Evolutionary conservation across 2,888 invertebrate species (phyloP), one percentile per base, ranked within the genome.

Genomic region (Cosmopolites sordidus): DNA sequence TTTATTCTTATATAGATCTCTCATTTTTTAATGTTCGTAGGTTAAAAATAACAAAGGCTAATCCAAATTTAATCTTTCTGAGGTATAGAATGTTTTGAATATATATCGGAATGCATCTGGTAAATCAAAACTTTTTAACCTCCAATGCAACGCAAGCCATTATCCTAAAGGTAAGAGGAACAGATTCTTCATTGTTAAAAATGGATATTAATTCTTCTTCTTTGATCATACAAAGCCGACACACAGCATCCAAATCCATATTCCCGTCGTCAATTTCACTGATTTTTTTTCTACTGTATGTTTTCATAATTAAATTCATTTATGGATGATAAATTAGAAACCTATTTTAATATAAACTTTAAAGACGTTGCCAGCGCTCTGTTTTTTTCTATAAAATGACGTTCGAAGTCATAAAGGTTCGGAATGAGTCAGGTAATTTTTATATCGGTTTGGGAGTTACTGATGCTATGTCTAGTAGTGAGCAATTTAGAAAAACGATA

Each of bases 101-200:
- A n/a, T n/a, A n/a, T n/a, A n/a, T n/a, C n/a, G n/a, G n/a, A n/a
- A n/a, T n/a, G n/a, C n/a, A n/a, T n/a, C n/a, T n/a, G n/a, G n/a
- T n/a, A n/a, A n/a, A 5, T 4, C 12, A 27, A 42, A 18, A 48
- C 33, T 8, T 30, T n/a, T 73, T 74, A n/a, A 86, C 87, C 81
- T 87, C 87, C 48, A 89, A 72, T 16, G 86, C 81, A 42, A 86
- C 80, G 68, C 88, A 88, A 22, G 85, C 83, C 84, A 87, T 86
- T 63, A 89, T 84, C 60, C 86, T 78, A 51, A 86, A 75, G 1
- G 86, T 80, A 49, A 89, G 75, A 0, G 83, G 82, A 1, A 81
- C 68, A 30, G 77, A 69, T 68, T 80, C 79, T 16, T 68, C 79
- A 51, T 68, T 65, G 57, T 74, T 72, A 65, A 80, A 85, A 67